These are phyloP conservation scores for Platysteira castanea DNA, from an alignment of 2,113 vertebrate genomes.

Conservation along the genomic window DNA sequence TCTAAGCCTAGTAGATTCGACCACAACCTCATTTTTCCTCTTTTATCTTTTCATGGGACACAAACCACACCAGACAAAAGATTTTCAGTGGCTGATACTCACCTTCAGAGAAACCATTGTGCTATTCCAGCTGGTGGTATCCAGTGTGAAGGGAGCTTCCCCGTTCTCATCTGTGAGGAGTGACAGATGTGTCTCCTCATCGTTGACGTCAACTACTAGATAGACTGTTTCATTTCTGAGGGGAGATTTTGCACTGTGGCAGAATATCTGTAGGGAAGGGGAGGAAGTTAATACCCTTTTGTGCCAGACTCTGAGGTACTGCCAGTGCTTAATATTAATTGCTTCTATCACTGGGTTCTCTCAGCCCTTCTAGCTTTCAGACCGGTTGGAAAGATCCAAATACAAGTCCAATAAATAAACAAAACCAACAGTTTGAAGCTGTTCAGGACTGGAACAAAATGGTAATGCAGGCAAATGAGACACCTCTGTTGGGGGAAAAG, in stretches of 20 bases:
- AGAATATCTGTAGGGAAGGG: conserved; percentile 6
- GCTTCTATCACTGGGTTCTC: not conserved
- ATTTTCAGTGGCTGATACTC: not conserved
- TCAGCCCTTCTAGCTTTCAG: not conserved
- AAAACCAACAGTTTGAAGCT: not conserved
- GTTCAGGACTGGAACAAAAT: not conserved
- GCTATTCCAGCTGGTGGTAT: conserved; percentile 53
- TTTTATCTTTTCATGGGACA: not conserved
- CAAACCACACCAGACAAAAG: not conserved
- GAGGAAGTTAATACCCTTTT: not conserved
- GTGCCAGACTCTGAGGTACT: not conserved
- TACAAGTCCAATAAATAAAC: not conserved
- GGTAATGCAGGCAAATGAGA: not conserved
- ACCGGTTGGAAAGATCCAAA: not conserved
- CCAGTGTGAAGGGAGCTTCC: conserved; percentile 42
- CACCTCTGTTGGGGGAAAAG: not conserved
- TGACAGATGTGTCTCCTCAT: not conserved
- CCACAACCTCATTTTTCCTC: not conserved
- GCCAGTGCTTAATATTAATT: not conserved
- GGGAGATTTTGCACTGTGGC: not conserved
- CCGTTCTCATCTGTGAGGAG: conserved; percentile 36
- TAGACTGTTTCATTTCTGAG: conserved; percentile 19
- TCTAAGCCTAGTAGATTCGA: not conserved
- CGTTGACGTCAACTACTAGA: not conserved
- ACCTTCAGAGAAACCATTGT: conserved; percentile 18